Evolutionary conservation across 2,113 vertebrate species (phyloP).

Genomic region (Thomomys bottae): DNA sequence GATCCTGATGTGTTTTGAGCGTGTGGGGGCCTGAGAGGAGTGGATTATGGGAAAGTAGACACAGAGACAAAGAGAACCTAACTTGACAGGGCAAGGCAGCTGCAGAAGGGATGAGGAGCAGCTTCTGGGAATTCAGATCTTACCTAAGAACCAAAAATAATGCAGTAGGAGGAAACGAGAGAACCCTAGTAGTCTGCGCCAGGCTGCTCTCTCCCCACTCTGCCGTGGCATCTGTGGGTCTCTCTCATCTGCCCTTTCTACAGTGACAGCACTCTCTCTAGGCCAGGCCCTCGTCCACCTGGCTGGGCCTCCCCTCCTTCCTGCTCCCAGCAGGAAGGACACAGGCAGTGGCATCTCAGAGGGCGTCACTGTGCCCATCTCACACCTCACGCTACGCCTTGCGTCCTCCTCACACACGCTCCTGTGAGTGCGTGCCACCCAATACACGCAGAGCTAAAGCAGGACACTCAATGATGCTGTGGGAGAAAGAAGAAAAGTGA

Average conservation of each 20-base stretch:
- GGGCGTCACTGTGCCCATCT: not conserved
- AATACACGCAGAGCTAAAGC: not conserved
- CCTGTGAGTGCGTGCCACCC: not conserved
- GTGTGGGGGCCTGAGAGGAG: fast-evolving
- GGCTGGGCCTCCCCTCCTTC: too few species aligned
- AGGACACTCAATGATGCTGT: not conserved
- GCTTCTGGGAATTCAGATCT: not conserved
- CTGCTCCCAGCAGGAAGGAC: too few species aligned
- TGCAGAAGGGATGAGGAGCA: not conserved
- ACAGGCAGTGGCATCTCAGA: not conserved
- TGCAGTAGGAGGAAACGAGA: not conserved
- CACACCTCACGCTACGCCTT: not conserved
- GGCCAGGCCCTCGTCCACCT: too few species aligned
- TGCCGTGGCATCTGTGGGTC: fast-evolving
- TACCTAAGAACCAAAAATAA: not conserved
- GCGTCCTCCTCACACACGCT: not conserved
- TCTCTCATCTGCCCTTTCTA: not conserved
- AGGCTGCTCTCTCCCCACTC: not conserved
- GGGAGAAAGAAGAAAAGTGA: not conserved
- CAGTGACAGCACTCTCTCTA: fast-evolving
- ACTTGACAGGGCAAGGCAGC: not conserved
- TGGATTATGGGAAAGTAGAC: not conserved
- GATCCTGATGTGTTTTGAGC: fast-evolving
- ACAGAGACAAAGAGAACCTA: not conserved
- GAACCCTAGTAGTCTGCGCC: not conserved